Evolutionary conservation across 2,113 vertebrate species (phyloP).

Genomic region (Nothobranchius furzeri): DNA sequence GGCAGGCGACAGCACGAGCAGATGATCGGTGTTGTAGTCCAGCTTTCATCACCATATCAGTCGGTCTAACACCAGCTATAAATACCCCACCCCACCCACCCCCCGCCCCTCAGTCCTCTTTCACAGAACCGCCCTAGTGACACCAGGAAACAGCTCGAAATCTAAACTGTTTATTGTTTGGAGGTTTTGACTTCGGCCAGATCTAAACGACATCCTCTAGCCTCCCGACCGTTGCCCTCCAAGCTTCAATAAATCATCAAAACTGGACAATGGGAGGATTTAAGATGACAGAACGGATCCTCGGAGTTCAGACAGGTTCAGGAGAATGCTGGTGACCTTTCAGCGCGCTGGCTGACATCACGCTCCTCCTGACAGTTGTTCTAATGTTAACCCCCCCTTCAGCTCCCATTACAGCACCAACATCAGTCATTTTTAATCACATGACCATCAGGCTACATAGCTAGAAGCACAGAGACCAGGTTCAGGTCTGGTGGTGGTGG

Average conservation of each 20-base stretch:
- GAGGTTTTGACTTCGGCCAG: not conserved
- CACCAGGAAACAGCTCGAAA: slow-evolving; percentile 67
- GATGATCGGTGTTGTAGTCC: slow-evolving; percentile 45
- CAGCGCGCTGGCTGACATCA: slow-evolving; percentile 41
- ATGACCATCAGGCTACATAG: slow-evolving; percentile 34
- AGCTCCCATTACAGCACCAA: slow-evolving; percentile 67
- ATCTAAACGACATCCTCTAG: slow-evolving; percentile 1
- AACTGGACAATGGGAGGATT: slow-evolving; percentile 7
- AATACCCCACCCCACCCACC: slow-evolving; percentile 60
- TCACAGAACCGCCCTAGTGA: slow-evolving; percentile 58
- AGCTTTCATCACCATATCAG: slow-evolving; percentile 68
- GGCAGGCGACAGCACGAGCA: slow-evolving; percentile 27
- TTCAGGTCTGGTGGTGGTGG: slow-evolving; percentile 30
- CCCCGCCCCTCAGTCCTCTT: slow-evolving; percentile 57
- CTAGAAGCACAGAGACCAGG: slow-evolving; percentile 24
- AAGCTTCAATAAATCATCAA: not conserved
- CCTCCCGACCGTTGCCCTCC: not conserved
- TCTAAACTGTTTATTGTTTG: slow-evolving; percentile 45
- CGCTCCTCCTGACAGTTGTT: slow-evolving; percentile 74
- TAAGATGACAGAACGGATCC: slow-evolving; percentile 2
- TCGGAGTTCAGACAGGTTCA: slow-evolving; percentile 28
- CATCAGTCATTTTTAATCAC: slow-evolving; percentile 56
- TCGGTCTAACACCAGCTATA: slow-evolving; percentile 68
- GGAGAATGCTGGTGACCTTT: slow-evolving; percentile 69
- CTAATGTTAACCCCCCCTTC: slow-evolving; percentile 64